Evolutionary conservation across 2,797 vertebrate genomes (phyloP), one percentile per base, ranked within the genome.

Genomic region (Notolepis coatsorum): DNA sequence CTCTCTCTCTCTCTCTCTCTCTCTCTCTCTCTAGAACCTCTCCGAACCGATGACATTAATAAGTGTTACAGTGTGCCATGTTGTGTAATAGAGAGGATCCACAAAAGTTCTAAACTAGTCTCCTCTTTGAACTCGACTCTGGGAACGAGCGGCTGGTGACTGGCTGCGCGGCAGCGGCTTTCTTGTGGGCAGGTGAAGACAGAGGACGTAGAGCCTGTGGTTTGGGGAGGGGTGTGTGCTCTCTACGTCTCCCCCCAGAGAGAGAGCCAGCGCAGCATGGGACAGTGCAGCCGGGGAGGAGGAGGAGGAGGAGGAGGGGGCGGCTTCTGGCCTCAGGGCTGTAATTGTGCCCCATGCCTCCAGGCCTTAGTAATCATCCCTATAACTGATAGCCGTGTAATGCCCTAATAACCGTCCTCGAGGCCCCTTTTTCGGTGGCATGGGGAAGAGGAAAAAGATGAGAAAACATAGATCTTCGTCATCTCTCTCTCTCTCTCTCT

Each of bases 381-480:
- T 25, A n/a, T n/a, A 55, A 65, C 64, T 69, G 65, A 82, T 73
- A 59, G 33, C 53, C 57, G 41, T 79, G 55, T 66, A 64, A 72
- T 46, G 30, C 57, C 5, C 60, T 61, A 64, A 61, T 58, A 63
- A 45, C 66, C 25, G 38, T 28, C 53, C 18, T 13, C 30, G 39
- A 33, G 45, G 43, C 43, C 43, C 47, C 25, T 4, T 23, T 46
- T 10, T 31, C 20, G 3, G 39, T 7, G 24, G 5, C n/a, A n/a
- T 17, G 48, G 17, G 49, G 12, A n/a, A 18, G 18, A 24, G 37
- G 9, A 42, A 30, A 27, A 10, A 17, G 12, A 3, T 17, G 15
- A 9, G 48, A 31, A 42, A 20, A n/a, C 37, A 46, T n/a, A 15
- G 27, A 28, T 59, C 28, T 38, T 21, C 15, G 28, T 33, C 35